Base-by-base conservation (phyloP, 2,113 vertebrate genomes). In the Pampusana beccarii region DNA sequence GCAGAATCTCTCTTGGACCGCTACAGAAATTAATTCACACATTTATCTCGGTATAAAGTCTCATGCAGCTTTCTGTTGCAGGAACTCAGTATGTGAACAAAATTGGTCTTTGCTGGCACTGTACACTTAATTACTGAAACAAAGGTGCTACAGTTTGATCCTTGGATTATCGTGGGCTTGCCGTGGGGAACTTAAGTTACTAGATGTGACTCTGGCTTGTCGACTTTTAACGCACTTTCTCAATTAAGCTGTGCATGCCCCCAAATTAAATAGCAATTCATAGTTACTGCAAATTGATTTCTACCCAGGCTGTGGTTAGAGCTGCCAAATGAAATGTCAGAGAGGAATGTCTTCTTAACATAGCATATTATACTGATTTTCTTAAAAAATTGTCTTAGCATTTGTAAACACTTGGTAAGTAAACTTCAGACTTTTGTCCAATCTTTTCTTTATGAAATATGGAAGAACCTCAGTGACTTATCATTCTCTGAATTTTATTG, bases 401-500 rank as follows among this genome's bases (percentile, higher is more conserved):
- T 87, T 92, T 56, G 90, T 88, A 96, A 93, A 97, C 83, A 92
- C 92, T 91, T 91, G 80, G 61, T 71, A 91, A 98, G 44, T 80
- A 85, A 96, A 58, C 85, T 92, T 97, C 69, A 83, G 81, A 40
- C 67, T 42, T 90, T 94, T 95, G 86, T 90, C 94, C 94, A 90
- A 24, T 38, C 40, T 69, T 96, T 83, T 75, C 38, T 97, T 86
- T 81, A 90, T 96, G 94, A 97, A 96, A 96, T 93, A 73, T 81
- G 60, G 80, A 86, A 96, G 86, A 92, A 78, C 19, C 53, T 57
- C 33, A 67, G 79, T 84, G 77, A 96, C 96, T 97, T 95, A 95
- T 97, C 85, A 96, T 92, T 79, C 64, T 86, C 72, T 92, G 58
- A 93, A 96, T 96, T 96, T 95, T 97, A 97, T 90, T 96, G 81